Evolutionary conservation across 2,797 vertebrate species (phyloP).

Genomic region (Echiichthys vipera): DNA sequence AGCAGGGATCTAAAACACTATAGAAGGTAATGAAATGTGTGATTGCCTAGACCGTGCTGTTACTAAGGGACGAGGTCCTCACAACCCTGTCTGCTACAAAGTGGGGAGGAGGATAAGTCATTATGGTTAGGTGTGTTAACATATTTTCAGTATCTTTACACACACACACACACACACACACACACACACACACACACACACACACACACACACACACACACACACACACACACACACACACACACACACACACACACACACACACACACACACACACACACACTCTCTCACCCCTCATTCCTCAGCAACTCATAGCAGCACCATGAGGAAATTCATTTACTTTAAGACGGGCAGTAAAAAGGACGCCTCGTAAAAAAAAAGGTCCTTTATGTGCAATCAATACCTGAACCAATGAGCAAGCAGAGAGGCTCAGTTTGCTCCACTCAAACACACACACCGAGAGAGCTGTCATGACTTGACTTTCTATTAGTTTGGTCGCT

Average conservation of each 20-base stretch:
- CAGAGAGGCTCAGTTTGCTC: constrained; percentile 47
- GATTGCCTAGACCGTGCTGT: constrained; percentile 60
- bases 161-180: constrained; percentile 22
- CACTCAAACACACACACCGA: constrained; percentile 53
- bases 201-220: too few relatives aligned
- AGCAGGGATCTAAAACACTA: constrained; percentile 53
- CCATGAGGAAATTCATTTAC: constrained; percentile 79
- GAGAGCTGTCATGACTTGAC: constrained; percentile 49
- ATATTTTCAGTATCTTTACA: constrained; percentile 21
- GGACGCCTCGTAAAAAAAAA: constrained; percentile 73
- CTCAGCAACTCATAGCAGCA: constrained; percentile 58
- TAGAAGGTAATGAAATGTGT: constrained; percentile 68
- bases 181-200: too few relatives aligned
- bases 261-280: constrained; percentile 17
- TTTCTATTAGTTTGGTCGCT: constrained; percentile 64
- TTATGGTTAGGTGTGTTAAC: constrained; percentile 61
- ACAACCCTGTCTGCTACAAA: constrained; percentile 52
- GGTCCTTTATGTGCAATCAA: constrained; percentile 82
- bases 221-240: constrained; percentile 14
- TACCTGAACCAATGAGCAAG: constrained; percentile 70
- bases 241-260: constrained; percentile 14
- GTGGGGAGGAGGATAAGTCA: constrained; percentile 59
- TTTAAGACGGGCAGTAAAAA: constrained; percentile 79
- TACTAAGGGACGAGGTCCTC: constrained; percentile 46
- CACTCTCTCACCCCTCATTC: constrained; percentile 27